Evolutionary conservation across 64 coral and sea anemone species (phyloP), one percentile per base, ranked within the genome.

Genomic region (Pocillopora damicornis): DNA sequence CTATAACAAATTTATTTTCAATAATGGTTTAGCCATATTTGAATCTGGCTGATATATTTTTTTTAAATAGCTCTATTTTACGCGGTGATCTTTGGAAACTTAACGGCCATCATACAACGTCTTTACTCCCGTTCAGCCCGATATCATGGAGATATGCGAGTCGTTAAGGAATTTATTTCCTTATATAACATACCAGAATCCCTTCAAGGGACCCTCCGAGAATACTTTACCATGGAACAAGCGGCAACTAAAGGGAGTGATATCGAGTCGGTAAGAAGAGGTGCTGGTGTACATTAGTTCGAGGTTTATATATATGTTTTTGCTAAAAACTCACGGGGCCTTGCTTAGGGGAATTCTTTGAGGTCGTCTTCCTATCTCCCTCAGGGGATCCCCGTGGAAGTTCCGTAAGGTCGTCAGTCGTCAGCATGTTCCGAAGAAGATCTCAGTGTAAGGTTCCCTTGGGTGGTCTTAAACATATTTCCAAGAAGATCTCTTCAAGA

Each of bases 41-140:
- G 42, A 51, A 51, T 51, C 42, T n/a, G 38, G 1, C 17, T 62
- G 2, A 64, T 15, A 11, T 62, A 37, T 61, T 37, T 62, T 80
- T 78, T 75, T 83, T 80, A 62, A 16, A 35, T 75, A 99, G 97
- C 97, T n/a, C 60, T 99, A 69, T 93, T 99, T 93, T 99, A 92
- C 61, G 97, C 97, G 13, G 86, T 90, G 15, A 95, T 99, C 74
- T 99, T 99, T 91, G 97, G 97, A 73, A 99, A 99, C 25, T 68
- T 99, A 68, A 99, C 97, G 1, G 97, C 97, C 9, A 99, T 99
- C 76, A 99, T 99, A 60, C 97, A 99, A 42, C 90, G 97, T 18
- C 86, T 99, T 20, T 99, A 99, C 69, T 88, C 97, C 12, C 92
- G 90, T 66, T 95, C 97, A 5, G 90, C 93, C 11, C 90, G 88